phyloP scores from a whole-genome alignment of 2,797 vertebrate genomes.

The Protonibea diacanthus region DNA sequence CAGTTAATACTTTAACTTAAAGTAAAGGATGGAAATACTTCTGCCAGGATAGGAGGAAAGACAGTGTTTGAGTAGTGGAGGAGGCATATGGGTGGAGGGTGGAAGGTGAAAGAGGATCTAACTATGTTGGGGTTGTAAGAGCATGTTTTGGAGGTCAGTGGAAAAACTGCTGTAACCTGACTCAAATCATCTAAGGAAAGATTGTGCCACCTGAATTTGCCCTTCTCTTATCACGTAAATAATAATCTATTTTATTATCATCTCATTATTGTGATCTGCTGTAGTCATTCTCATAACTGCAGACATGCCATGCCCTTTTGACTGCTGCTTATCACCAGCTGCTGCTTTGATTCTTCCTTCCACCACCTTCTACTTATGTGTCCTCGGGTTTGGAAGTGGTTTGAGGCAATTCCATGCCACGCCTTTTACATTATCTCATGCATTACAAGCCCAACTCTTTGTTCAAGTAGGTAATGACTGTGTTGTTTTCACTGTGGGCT shows the following conservation, averaged over 20 bases:
- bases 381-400: conserved; percentile 52
- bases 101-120: neutral
- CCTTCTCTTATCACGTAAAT: conserved; percentile 22
- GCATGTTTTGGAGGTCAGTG: conserved; percentile 30
- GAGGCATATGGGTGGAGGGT: conserved; percentile 22
- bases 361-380: conserved; percentile 24
- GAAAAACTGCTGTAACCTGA: conserved; percentile 15
- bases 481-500: conserved; percentile 33
- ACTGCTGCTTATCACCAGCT: conserved; percentile 25
- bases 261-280: conserved; percentile 17
- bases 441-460: conserved; percentile 28
- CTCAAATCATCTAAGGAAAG: neutral
- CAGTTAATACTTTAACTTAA: neutral
- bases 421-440: conserved; percentile 41
- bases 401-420: conserved; percentile 29
- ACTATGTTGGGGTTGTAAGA: neutral
- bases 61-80: conserved; percentile 2
- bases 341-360: conserved; percentile 43
- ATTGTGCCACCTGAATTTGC: conserved; percentile 12
- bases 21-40: neutral
- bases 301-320: conserved; percentile 1
- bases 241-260: conserved; percentile 20
- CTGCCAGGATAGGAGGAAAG: conserved; percentile 1
- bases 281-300: conserved; percentile 15
- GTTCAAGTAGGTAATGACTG: conserved; percentile 45